Evolutionary conservation across 2,888 invertebrate genomes (phyloP).

Genomic region (Eubasilissa splendida): DNA sequence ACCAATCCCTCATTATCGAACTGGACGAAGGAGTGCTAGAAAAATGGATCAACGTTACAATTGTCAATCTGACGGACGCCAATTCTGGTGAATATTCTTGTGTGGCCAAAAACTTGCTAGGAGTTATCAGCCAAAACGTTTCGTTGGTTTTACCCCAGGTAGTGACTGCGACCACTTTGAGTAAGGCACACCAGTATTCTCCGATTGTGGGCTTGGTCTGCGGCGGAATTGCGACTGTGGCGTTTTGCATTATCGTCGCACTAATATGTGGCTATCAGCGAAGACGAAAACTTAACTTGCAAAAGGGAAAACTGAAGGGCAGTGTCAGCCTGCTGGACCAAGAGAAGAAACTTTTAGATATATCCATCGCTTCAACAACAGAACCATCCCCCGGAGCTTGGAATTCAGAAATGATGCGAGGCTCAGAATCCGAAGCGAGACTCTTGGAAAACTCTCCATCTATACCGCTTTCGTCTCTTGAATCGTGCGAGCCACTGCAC

Average conservation of each 20-base stretch:
- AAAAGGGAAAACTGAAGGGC: slow-evolving; percentile 77
- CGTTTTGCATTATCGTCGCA: slow-evolving; percentile 73
- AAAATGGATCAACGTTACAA: slow-evolving; percentile 76
- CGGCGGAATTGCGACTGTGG: slow-evolving; percentile 75
- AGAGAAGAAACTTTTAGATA: slow-evolving; percentile 81
- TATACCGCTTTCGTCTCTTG: slow-evolving; percentile 60
- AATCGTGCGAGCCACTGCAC: slow-evolving; percentile 62
- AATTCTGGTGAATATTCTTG: slow-evolving; percentile 76
- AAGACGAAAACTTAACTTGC: slow-evolving; percentile 69
- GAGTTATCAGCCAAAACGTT: slow-evolving; percentile 69
- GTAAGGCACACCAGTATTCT: slow-evolving; percentile 75
- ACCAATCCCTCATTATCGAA: slow-evolving; percentile 60
- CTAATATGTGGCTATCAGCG: slow-evolving; percentile 69
- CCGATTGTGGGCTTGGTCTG: slow-evolving; percentile 77
- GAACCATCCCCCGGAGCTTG: slow-evolving; percentile 70
- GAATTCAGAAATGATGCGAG: slow-evolving; percentile 70
- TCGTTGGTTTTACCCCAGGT: slow-evolving; percentile 79
- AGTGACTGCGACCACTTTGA: slow-evolving; percentile 80
- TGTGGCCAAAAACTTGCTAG: slow-evolving; percentile 70
- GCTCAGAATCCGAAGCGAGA: slow-evolving; percentile 71
- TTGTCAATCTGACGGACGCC: slow-evolving; percentile 67
- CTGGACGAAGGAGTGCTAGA: slow-evolving; percentile 65
- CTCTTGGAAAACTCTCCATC: slow-evolving; percentile 63
- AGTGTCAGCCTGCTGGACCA: slow-evolving; percentile 83
- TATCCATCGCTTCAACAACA: slow-evolving; percentile 80